A percentile compares a stretch with the other conserved stretches of the same genome.
Conservation (phyloP, 1,140 invertebrate species). For the Trichogramma pretiosum region DNA sequence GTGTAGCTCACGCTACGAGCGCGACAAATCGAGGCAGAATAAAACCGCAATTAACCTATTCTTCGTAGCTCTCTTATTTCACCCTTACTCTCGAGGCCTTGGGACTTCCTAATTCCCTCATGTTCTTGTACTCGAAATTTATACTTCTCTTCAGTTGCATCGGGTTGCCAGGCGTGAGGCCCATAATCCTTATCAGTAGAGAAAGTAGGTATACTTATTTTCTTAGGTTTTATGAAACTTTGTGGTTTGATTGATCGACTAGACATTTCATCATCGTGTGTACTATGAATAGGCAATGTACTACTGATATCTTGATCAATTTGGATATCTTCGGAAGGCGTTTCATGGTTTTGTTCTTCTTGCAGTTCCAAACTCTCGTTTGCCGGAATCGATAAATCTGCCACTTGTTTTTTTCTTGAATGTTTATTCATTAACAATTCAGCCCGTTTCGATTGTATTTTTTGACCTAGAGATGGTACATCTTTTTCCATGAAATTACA, state of each 20-base stretch:
- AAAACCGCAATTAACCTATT: too few relatives aligned
- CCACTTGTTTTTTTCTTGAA: neutral
- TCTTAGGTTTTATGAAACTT: too few relatives aligned
- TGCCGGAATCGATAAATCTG: neutral
- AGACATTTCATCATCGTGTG: too few relatives aligned
- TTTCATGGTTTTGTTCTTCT: neutral
- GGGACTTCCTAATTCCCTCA: too few relatives aligned
- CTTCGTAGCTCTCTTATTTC: too few relatives aligned
- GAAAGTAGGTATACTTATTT: too few relatives aligned
- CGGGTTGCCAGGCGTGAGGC: neutral
- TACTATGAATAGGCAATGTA: too few relatives aligned
- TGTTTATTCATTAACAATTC: neutral
- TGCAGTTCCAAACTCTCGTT: neutral
- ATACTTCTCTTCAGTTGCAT: neutral
- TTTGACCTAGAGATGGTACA: neutral
- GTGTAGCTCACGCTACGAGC: too few relatives aligned
- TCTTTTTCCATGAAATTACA: neutral
- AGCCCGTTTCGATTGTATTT: neutral
- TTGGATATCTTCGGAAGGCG: neutral
- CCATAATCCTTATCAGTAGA: slow-evolving; percentile 8
- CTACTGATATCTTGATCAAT: too few relatives aligned
- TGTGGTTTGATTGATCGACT: too few relatives aligned
- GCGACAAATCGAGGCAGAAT: too few relatives aligned
- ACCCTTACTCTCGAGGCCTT: too few relatives aligned
- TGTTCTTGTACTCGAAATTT: neutral